These are phyloP conservation scores for Erythrocercus mccallii DNA, from an alignment of 2,113 vertebrate genomes.

Conservation along the genomic window DNA sequence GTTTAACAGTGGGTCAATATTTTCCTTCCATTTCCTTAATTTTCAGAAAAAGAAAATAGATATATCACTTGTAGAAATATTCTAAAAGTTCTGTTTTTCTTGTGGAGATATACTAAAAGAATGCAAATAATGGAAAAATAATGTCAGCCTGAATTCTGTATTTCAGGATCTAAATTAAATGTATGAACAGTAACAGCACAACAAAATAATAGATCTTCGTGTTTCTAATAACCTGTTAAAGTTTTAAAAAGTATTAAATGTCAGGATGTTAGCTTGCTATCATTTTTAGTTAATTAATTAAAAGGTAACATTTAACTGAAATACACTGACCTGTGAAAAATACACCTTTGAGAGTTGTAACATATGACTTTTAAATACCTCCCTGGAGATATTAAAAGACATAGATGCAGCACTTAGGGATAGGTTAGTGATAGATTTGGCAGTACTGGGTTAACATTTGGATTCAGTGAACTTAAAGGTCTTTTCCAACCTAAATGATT, in stretches of 20 bases:
- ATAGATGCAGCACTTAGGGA: background rate
- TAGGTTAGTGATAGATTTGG: background rate
- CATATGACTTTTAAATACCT: background rate
- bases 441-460: background rate
- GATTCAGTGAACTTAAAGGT: background rate
- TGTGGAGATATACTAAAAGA: conserved; percentile 22
- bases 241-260: conserved; percentile 62
- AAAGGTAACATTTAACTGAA: conserved; percentile 2
- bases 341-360: background rate
- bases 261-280: conserved; percentile 56
- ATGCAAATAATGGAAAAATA: conserved; percentile 75
- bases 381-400: background rate
- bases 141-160: conserved; percentile 60
- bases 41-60: background rate
- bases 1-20: background rate
- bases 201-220: conserved; percentile 24
- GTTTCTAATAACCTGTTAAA: conserved; percentile 42
- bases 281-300: conserved; percentile 68
- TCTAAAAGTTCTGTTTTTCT: conserved; percentile 56
- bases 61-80: conserved; percentile 9
- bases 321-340: conserved; percentile 10
- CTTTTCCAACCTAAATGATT: background rate
- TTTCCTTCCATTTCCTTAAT: background rate
- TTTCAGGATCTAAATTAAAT: conserved; percentile 52
- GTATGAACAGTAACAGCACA: conserved; percentile 30